A percentile compares a stretch with the other conserved stretches of the same genome.
Evolutionary conservation across 2,797 vertebrate species (phyloP).

Genomic region (Tadarida brasiliensis): DNA sequence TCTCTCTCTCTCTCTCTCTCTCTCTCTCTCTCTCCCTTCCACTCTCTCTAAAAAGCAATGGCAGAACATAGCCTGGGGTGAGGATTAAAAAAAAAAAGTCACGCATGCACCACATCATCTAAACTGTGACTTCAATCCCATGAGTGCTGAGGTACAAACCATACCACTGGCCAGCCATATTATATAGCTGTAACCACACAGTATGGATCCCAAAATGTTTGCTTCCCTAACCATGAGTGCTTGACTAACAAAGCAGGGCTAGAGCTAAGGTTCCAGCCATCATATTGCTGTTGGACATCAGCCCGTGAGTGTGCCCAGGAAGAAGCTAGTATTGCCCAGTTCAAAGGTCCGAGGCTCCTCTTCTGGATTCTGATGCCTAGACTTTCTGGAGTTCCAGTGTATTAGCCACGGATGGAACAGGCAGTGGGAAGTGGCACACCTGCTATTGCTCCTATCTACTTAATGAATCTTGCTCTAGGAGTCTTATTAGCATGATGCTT

Average conservation of each 20-base stretch:
- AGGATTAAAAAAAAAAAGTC: not conserved
- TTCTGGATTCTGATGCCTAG: not conserved
- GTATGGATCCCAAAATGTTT: not conserved
- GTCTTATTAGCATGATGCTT: not conserved
- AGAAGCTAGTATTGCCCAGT: not conserved
- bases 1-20: too few relatives aligned
- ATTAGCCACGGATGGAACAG: not conserved
- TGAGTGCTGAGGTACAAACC: not conserved
- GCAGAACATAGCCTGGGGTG: too few relatives aligned
- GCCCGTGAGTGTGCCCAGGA: not conserved
- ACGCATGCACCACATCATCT: not conserved
- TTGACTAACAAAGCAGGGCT: not conserved
- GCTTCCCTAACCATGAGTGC: not conserved
- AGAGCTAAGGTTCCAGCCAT: not conserved
- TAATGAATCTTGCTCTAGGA: not conserved
- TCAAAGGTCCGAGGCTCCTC: not conserved
- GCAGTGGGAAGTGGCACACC: not conserved
- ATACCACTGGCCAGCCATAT: not conserved
- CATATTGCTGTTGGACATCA: not conserved
- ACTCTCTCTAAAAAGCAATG: too few relatives aligned
- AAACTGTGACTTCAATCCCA: not conserved
- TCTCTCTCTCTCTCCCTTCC: too few relatives aligned
- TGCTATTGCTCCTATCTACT: not conserved
- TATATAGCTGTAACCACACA: not conserved
- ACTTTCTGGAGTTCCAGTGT: not conserved